Evolutionary conservation across 2,888 invertebrate species (phyloP), one percentile per base, ranked within the genome.

Genomic region (Epirrita christyi): DNA sequence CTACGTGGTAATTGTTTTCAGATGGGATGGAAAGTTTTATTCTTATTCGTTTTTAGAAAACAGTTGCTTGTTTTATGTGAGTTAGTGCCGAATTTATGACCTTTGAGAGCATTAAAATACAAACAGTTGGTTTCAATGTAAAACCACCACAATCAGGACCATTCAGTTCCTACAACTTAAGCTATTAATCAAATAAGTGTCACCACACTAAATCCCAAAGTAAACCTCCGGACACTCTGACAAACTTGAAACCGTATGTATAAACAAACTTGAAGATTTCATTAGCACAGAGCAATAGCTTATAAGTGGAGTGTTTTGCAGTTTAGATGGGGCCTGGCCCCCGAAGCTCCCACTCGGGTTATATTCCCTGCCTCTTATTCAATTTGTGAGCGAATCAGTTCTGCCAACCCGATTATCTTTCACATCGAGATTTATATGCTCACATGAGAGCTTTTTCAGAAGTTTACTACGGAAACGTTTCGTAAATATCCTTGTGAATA

Each of bases 331-430:
- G 67, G 70, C 73, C 72, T 74, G 75, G 72, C 70, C 76, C 73
- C 73, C 64, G 70, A 61, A 50, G 72, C 71, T 63, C 74, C 72
- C 76, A 69, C 74, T 71, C 78, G 70, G 72, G 79, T 76, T 83
- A 80, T 82, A 80, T 82, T 81, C 80, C 80, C 75, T 80, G 80
- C 80, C 86, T 86, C 85, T 89, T 87, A 89, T 90, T 89, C 87
- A 89, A 90, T 89, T 89, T 90, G 86, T 78, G 83, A 87, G 82
- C 83, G 86, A 90, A 90, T 89, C 89, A 88, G 88, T 87, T 86
- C 86, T 83, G 80, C 85, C 86, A 88, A 88, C 86, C 80, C 83
- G 87, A 88, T 89, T 90, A 90, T 88, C 84, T 88, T 83, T 81
- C 85, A 85, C 83, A 85, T 84, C 83, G 77, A 80, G 84, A 84